phyloP scores from a whole-genome alignment of 2,888 invertebrate species.

The Tetranychus piercei region DNA sequence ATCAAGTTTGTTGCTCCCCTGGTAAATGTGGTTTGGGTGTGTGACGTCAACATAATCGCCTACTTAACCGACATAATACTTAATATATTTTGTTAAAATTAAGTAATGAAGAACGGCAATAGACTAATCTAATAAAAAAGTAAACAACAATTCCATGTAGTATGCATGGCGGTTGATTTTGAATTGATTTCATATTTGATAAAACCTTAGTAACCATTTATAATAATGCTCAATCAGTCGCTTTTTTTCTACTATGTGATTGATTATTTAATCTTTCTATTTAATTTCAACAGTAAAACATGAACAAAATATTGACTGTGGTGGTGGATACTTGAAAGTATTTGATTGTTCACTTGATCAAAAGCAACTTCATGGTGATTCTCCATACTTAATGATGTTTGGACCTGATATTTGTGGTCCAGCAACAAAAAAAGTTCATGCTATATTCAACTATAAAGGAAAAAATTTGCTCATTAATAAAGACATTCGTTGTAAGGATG shows the following conservation, averaged over 20 bases:
- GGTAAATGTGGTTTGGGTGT: neutral
- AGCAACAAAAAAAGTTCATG: conserved; percentile 96
- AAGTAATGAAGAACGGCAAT: too few species aligned
- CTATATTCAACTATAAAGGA: conserved; percentile 95
- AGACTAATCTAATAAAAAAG: too few species aligned
- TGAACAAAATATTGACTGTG: conserved; percentile 97
- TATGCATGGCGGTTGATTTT: too few species aligned
- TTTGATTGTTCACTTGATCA: conserved; percentile 75
- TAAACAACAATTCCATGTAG: too few species aligned
- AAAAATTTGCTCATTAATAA: conserved; percentile 94
- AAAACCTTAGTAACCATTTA: too few species aligned
- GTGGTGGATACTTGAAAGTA: conserved; percentile 73
- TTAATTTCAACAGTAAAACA: conserved; percentile 54
- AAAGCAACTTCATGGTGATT: conserved; percentile 90
- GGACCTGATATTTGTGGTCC: conserved; percentile 58
- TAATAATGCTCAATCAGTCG: too few species aligned
- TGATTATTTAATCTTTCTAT: neutral
- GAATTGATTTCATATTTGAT: too few species aligned
- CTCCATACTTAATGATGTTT: conserved; percentile 93
- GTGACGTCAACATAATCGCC: neutral
- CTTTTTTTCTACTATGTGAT: neutral
- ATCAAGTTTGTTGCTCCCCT: neutral
- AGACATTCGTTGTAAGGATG: conserved; percentile 96
- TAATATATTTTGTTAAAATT: too few species aligned
- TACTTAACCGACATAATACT: neutral